Conservation (phyloP, 1,140 invertebrate species). For the Atta colombica region DNA sequence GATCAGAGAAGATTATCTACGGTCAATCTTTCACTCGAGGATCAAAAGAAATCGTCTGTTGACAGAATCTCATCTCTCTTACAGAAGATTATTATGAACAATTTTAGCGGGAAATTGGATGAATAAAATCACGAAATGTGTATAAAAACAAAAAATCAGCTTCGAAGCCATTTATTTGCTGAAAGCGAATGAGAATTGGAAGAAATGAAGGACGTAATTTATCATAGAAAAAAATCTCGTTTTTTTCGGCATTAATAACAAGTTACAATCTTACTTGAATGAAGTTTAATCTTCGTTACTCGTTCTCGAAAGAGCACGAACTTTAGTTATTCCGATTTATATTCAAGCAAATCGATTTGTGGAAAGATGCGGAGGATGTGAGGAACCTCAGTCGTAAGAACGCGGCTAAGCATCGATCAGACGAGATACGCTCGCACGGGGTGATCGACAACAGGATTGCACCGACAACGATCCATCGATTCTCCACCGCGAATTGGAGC, state of each 20-base stretch:
- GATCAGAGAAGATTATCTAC: not conserved
- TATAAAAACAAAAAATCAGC: not conserved
- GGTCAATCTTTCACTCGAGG: not conserved
- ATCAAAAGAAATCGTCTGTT: conserved; percentile 28
- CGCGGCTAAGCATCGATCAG: not conserved
- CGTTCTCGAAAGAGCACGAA: not conserved
- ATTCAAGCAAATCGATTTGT: not conserved
- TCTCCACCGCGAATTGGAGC: conserved; percentile 28
- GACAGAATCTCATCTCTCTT: not conserved
- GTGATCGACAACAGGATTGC: not conserved
- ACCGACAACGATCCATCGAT: not conserved
- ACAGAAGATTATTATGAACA: not conserved
- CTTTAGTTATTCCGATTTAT: not conserved
- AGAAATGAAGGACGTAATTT: not conserved
- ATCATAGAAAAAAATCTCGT: not conserved
- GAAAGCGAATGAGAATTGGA: conserved; percentile 18
- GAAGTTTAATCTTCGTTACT: not conserved
- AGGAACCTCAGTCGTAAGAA: not conserved
- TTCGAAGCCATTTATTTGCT: not conserved
- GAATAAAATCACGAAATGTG: not conserved
- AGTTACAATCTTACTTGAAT: not conserved
- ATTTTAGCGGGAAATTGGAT: not conserved
- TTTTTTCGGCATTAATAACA: conserved; percentile 53
- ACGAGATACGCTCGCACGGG: not conserved
- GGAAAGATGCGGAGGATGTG: conserved; percentile 20